Base-by-base conservation (phyloP, 1,140 invertebrate genomes). In the Drosophila sucinea region DNA sequence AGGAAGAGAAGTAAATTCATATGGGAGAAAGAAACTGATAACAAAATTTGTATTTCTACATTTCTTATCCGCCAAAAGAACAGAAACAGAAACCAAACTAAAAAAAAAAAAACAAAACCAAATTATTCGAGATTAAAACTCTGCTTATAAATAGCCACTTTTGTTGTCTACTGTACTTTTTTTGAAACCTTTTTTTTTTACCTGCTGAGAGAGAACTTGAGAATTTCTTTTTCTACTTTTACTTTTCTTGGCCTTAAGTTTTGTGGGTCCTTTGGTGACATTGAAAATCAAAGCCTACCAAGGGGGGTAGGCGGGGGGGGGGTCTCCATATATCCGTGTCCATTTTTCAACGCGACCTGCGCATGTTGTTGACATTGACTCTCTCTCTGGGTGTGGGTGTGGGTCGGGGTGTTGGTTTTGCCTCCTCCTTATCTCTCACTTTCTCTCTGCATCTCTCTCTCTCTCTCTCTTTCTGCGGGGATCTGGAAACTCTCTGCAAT, bases 341-440 rank as follows among this genome's bases (percentile, higher is more conserved):
- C 30, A 17, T 27, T 55, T 69, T 72, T 69, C n/a, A 41, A 71
- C 78, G 81, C 78, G 73, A 81, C 69, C 77, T 85, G 77, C 81
- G 70, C 82, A 78, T 81, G 81, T 72, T 85, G 81, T 81, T 81
- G 81, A 85, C 81, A 85, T 73, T 75, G 66, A 51, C 38, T 78
- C 47, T 55, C 25, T 38, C 38, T 73, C 44, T 35, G n/a, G 27
- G 30, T 32, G 55, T 27, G 65, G 54, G 33, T n/a, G 47, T 11
- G 47, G 1, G 27, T 4, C 56, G 33, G 11, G 27, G 35, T n/a
- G 55, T 57, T 23, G 29, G 54, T 41, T 35, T 30, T 51, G 8
- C 11, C 44, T 57, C 30, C 55, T 11, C 27, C 29, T 29, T 55
- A 27, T 55, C 51, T 57, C 32, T 8, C 30, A 17, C 41, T 64